Conservation (phyloP, 2,888 invertebrate genomes). For the Drosophila testacea region DNA sequence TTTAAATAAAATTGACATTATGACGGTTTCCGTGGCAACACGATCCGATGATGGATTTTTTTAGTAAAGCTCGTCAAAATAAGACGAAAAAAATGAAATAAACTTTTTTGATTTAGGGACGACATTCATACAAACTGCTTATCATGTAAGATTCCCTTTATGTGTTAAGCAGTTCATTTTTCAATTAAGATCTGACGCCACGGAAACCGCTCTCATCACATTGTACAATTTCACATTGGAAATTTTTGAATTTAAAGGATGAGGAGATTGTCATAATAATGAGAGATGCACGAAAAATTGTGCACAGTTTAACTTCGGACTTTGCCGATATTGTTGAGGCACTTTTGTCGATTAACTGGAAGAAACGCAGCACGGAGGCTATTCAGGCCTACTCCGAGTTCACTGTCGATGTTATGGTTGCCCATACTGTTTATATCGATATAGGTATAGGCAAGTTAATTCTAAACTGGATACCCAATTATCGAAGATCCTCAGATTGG, state of each 20-base stretch:
- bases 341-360: slow-evolving; percentile 88
- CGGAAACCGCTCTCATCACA: not conserved
- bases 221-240: not conserved
- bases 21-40: too few relatives aligned
- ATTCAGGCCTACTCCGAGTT: slow-evolving; percentile 88
- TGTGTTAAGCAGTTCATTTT: too few relatives aligned
- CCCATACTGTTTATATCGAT: slow-evolving; percentile 89
- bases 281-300: slow-evolving; percentile 87
- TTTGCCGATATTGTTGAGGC: slow-evolving; percentile 88
- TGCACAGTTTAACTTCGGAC: slow-evolving; percentile 87
- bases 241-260: slow-evolving; percentile 84
- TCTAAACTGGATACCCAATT: slow-evolving; percentile 87
- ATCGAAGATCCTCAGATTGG: slow-evolving; percentile 87
- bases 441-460: slow-evolving; percentile 88
- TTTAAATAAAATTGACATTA: not conserved
- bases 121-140: too few relatives aligned
- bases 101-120: too few relatives aligned
- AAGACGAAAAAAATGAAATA: too few relatives aligned
- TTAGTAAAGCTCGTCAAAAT: too few relatives aligned
- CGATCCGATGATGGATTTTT: too few relatives aligned
- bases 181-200: too few relatives aligned
- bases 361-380: slow-evolving; percentile 84
- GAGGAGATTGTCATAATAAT: slow-evolving; percentile 87
- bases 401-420: slow-evolving; percentile 88
- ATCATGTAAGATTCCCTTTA: too few relatives aligned